A percentile compares a stretch with the other conserved stretches of the same genome.
phyloP scores from a whole-genome alignment of 2,113 vertebrate genomes.

The Azemiops feae region DNA sequence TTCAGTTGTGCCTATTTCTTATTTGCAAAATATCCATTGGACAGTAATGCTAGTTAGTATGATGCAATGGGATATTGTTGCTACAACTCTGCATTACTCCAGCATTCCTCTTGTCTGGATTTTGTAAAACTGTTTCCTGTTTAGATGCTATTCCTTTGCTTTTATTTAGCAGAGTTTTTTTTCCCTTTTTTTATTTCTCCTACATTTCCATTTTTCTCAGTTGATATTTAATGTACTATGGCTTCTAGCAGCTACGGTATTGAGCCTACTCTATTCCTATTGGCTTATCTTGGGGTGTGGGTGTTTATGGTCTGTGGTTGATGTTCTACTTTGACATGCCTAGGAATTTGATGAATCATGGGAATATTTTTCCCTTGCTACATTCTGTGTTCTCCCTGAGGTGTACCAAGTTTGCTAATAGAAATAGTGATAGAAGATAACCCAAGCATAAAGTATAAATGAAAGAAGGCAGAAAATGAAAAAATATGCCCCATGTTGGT shows the following conservation, averaged over 20 bases:
- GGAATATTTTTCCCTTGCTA: background rate
- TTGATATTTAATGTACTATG: background rate
- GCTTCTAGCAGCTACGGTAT: background rate
- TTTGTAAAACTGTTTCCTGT: background rate
- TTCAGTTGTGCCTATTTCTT: background rate
- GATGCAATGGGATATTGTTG: background rate
- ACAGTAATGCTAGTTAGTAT: background rate
- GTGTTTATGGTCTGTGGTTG: background rate
- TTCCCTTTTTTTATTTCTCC: background rate
- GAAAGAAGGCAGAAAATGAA: accelerated
- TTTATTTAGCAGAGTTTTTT: background rate
- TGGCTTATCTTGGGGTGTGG: background rate
- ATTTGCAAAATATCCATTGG: background rate
- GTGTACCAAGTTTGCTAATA: background rate
- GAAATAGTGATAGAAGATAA: background rate
- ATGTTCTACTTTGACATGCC: background rate
- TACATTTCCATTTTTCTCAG: background rate
- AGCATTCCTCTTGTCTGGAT: background rate
- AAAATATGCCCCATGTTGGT: accelerated
- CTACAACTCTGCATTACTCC: background rate
- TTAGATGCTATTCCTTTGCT: background rate
- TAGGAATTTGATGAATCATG: background rate
- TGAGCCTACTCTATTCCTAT: background rate
- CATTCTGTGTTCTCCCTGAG: background rate
- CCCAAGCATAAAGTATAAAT: background rate